Evolutionary conservation across 1,140 invertebrate species (phyloP), one percentile per base, ranked within the genome.

Genomic region (Drosophila punjabiensis): DNA sequence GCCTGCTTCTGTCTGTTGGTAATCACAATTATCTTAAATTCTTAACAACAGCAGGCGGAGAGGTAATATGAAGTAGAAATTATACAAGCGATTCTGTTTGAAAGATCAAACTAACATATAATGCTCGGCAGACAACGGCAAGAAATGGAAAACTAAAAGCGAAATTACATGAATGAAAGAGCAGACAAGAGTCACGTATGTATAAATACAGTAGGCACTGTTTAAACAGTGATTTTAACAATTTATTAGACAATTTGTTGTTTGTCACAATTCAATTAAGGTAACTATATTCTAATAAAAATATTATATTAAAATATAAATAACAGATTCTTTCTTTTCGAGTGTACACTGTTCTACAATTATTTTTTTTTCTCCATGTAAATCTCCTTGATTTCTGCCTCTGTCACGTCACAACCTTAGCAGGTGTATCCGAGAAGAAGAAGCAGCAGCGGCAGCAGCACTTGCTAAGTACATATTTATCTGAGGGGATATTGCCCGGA

Each of bases 1-100:
- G 52, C 37, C 63, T 76, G 61, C 41, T 55, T 65, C 59, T 73
- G 65, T 78, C 75, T 77, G 81, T 52, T 86, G 83, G 82, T 76
- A 86, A 86, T 86, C 82, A 86, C 86, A 86, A 86, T 86, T 86
- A 86, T 86, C 82, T 86, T 87, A 79, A 87, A 87, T 87, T 86
- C 73, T 56, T 64, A 52, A 66, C 62, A 82, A 82, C 62, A 78
- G 55, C 53, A 30, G 28, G 13, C 16, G 52, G 67, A 43, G n/a
- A 16, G 47, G 24, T n/a, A 43, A 16, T 53, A n/a, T 20, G 32
- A 35, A 37, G 65, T 62, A 20, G n/a, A 48, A 64, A 73, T 48
- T 47, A 45, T 37, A 56, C 10, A 64, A 67, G 63, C 66, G 53
- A 60, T 20, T 45, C 56, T 39, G 14, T 59, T 39, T 59, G 35